Evolutionary conservation across 2,113 vertebrate genomes (phyloP), one percentile per base, ranked within the genome.

Genomic region (Oenanthe oenanthe): DNA sequence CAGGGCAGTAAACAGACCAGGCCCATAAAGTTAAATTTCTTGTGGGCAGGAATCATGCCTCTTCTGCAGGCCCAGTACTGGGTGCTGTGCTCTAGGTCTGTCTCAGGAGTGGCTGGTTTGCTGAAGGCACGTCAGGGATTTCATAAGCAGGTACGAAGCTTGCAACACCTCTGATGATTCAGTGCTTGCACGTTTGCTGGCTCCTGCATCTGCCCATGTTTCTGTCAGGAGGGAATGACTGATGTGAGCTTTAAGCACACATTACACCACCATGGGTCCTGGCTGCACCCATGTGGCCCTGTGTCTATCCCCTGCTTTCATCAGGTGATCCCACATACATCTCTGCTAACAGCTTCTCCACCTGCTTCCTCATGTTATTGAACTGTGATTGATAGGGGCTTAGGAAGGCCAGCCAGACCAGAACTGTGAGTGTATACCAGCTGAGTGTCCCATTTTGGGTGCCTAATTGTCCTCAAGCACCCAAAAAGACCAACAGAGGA

Each of bases 351-450:
- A 63, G 32, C 19, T 50, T 82, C 61, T 77, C 58, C 32, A 34
- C 24, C 17, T 50, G 45, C 54, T 53, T 77, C 56, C 43, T 70
- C 43, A 38, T 36, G 17, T 50, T 60, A 22, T 6, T 74, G 56
- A 58, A 28, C 43, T 54, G 67, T 1, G 10, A 53, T 54, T 0
- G 0, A 38, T 1, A 56, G 29, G 25, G 80, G 29, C 60, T 77
- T 40, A 70, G 38, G 38, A 73, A 84, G 86, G 38, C 36, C 83
- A 86, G 38, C 12, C 40, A 50, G 51, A 8, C 29, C 45, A 47
- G 79, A 86, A 38, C 3, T 42, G 7, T n/a, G 31, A 76, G 48
- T 20, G 25, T 17, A 20, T 29, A 18, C 28, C 21, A 71, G 29
- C 47, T 45, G 36, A 57, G 10, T 29, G 20, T 25, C 26, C 42